Conservation (phyloP, 2,797 vertebrate species). For the Smutsia gigantea region DNA sequence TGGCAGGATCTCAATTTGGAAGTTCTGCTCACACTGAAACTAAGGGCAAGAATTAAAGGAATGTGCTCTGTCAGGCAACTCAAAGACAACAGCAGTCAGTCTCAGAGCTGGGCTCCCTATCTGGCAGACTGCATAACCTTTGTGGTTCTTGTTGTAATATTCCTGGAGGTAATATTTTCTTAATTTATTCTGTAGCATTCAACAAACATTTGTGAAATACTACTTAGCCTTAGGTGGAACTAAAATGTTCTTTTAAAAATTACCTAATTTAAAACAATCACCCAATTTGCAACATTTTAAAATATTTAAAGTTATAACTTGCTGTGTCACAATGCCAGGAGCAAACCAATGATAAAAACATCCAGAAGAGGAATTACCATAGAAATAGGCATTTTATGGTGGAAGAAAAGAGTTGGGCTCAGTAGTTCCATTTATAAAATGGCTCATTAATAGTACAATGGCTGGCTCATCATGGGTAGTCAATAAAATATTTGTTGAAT, state of each 20-base stretch:
- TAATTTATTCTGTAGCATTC: slow-evolving; percentile 51
- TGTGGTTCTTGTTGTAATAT: not conserved
- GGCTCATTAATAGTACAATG: slow-evolving; percentile 1
- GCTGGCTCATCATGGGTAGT: not conserved
- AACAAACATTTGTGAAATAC: slow-evolving; percentile 59
- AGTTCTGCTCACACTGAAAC: not conserved
- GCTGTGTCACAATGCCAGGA: slow-evolving; percentile 40
- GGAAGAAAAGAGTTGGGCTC: not conserved
- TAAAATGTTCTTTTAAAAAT: slow-evolving; percentile 50
- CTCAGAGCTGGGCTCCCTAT: not conserved
- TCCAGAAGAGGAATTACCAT: slow-evolving; percentile 36
- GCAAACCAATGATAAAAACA: slow-evolving; percentile 36
- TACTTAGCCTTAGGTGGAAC: slow-evolving; percentile 44
- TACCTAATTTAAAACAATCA: slow-evolving; percentile 68
- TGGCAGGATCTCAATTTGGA: not conserved
- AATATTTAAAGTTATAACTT: slow-evolving; percentile 72
- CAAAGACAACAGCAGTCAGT: slow-evolving; percentile 14
- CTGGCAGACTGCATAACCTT: not conserved
- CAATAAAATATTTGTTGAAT: slow-evolving; percentile 62
- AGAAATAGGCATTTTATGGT: slow-evolving; percentile 4
- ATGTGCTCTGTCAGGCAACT: not conserved
- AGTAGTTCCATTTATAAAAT: slow-evolving; percentile 40
- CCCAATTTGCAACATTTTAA: slow-evolving; percentile 61
- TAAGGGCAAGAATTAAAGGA: slow-evolving; percentile 32
- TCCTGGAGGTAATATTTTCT: not conserved